Conservation (phyloP, 2,888 invertebrate species). For the Empis livida region DNA sequence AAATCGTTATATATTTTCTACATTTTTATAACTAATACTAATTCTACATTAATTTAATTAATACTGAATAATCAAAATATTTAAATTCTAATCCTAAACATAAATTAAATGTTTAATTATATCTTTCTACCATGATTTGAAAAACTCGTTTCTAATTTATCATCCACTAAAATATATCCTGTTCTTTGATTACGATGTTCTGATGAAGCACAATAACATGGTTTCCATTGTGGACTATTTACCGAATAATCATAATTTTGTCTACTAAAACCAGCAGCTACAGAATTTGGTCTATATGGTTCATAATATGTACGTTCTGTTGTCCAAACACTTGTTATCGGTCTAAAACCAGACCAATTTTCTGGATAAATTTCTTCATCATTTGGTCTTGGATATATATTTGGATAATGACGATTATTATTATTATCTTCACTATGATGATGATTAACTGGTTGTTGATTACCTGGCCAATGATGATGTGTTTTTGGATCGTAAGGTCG, state of each 20-base stretch:
- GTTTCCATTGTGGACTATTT: conserved; percentile 27
- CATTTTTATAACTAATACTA: no score
- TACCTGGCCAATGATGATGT: conserved; percentile 25
- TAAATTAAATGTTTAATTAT: no score
- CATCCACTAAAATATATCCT: conserved; percentile 18
- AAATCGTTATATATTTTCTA: no score
- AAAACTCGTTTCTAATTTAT: conserved; percentile 29
- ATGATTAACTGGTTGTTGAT: conserved; percentile 3
- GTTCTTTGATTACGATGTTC: conserved; percentile 20
- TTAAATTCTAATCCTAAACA: no score
- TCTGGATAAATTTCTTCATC: conserved; percentile 19
- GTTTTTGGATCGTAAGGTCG: conserved; percentile 27
- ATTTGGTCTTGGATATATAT: background rate
- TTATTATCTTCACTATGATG: background rate
- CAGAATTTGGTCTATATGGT: conserved; percentile 20
- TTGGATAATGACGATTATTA: background rate
- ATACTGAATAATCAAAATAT: no score
- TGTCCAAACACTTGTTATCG: conserved; percentile 26
- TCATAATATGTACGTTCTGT: conserved; percentile 28
- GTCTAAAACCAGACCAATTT: conserved; percentile 31
- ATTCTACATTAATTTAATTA: no score
- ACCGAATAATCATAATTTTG: conserved; percentile 13
- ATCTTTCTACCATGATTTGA: conserved; percentile 10
- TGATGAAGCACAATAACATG: conserved; percentile 28
- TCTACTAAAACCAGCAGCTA: conserved; percentile 16